Base-by-base conservation (phyloP, 2,113 vertebrate genomes). In the Rallus limicola region DNA sequence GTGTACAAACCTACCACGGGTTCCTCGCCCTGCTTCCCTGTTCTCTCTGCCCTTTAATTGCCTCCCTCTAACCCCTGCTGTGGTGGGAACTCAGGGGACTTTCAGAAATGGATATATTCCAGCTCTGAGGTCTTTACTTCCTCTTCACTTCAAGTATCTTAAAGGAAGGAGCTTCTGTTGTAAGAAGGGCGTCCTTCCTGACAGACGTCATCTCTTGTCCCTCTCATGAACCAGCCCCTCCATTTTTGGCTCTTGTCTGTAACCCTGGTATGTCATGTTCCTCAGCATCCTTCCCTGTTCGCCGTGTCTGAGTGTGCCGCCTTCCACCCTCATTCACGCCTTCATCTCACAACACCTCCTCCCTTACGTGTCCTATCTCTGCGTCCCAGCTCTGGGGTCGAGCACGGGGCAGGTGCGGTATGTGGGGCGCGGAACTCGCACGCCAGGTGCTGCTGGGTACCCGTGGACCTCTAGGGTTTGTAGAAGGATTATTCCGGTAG, bases 401-500 rank as follows among this genome's bases (percentile, higher is more conserved):
- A 26, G 33, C 6, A 2, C 2, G 17, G 17, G 42, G 25, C 14
- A 2, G 38, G 1, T n/a, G 44, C 52, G 58, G 10, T 11, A 0
- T 8, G 23, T 31, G 62, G 88, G 40, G 25, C 7, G 2, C 13
- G 48, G 29, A 52, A 26, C 14, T 46, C 6, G 3, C 20, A 12
- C 16, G 1, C n/a, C 2, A 2, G 38, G 5, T 48, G 16, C 33
- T 5, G 20, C 62, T 76, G 25, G 46, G 18, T n/a, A 48, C 42
- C 64, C 1, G 5, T 24, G 42, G 29, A 12, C 42, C 24, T 67
- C 2, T 16, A 18, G 13, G 5, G 17, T 52, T 34, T n/a, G 46
- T 29, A 36, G 38, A 25, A 31, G 56, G 38, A 10, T 42, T 48
- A 33, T 58, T 23, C 34, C 64, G 36, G 40, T 59, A 26, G 10